phyloP scores from a whole-genome alignment of 2,113 vertebrate species.

The Archilochus colubris region DNA sequence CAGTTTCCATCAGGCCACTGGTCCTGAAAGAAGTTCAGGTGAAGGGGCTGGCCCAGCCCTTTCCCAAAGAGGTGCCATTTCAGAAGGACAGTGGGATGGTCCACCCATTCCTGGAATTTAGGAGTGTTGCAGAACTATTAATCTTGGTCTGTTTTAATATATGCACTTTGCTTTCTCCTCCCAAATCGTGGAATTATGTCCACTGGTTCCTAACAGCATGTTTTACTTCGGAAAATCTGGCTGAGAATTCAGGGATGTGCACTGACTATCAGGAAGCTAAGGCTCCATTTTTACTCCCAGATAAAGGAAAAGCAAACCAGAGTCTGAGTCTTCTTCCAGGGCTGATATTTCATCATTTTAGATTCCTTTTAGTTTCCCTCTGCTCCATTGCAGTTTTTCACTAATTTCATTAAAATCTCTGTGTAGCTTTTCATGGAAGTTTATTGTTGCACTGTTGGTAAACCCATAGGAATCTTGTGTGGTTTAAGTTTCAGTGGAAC shows the following conservation, averaged over 20 bases:
- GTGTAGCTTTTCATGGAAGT: neutral
- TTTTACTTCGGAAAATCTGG: neutral
- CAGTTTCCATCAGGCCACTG: neutral
- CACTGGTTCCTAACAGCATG: neutral
- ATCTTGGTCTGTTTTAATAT: neutral
- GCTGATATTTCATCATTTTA: neutral
- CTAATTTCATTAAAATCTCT: neutral
- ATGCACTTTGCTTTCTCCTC: neutral
- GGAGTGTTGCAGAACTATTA: neutral
- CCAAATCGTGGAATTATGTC: neutral
- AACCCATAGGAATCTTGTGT: neutral
- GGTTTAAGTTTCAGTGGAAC: neutral
- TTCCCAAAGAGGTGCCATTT: neutral
- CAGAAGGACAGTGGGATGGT: neutral
- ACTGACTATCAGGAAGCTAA: neutral
- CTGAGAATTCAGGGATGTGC: neutral
- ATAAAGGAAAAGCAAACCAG: neutral
- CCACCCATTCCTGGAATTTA: neutral
- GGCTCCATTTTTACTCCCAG: neutral
- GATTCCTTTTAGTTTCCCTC: neutral
- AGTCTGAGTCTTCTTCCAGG: neutral
- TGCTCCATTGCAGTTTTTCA: neutral
- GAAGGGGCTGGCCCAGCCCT: neutral
- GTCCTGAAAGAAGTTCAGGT: neutral
- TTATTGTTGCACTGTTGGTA: neutral